Evolutionary conservation across 1,140 invertebrate species (phyloP), one percentile per base, ranked within the genome.

Genomic region (Ylistrum balloti): DNA sequence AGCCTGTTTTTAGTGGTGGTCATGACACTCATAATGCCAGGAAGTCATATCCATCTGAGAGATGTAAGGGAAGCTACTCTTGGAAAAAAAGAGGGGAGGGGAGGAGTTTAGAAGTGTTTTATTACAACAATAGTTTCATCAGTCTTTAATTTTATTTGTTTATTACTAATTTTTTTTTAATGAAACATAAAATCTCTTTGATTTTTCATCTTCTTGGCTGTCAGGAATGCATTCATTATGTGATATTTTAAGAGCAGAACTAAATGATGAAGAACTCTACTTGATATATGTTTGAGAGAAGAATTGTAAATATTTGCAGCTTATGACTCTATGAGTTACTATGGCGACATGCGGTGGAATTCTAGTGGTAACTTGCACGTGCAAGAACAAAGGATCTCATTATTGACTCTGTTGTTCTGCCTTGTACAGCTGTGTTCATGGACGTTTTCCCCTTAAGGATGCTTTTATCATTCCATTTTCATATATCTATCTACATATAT

Each of bases 271-370:
- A 74, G 7, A 74, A 9, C 5, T 74, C 56, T 74, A 22, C 28
- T n/a, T 74, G 56, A 28, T 74, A 74, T 74, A 74, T 74, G 56
- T 74, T 74, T 74, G 22, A 74, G 56, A 74, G n/a, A 1, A 74
- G 56, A 74, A 74, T 74, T 74, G 56, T 74, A 74, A 74, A 74
- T 74, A 74, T 74, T 74, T 74, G 56, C 56, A 74, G 56, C 56
- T 28, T 74, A 74, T 74, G 56, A 74, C 56, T 74, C 56, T 74
- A 74, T 74, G 56, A 74, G 56, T 74, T 28, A 74, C 56, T 74
- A 74, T 74, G 56, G 56, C 56, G 56, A 74, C 56, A 28, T n/a
- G n/a, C 56, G 56, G 56, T 74, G 56, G 56, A 74, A 74, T 74
- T 74, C 56, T 74, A 74, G 56, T 74, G 56, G 56, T 74, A 74